Evolutionary conservation across 2,797 vertebrate genomes (phyloP), one percentile per base, ranked within the genome.

Genomic region (Coracias cyanogaster): DNA sequence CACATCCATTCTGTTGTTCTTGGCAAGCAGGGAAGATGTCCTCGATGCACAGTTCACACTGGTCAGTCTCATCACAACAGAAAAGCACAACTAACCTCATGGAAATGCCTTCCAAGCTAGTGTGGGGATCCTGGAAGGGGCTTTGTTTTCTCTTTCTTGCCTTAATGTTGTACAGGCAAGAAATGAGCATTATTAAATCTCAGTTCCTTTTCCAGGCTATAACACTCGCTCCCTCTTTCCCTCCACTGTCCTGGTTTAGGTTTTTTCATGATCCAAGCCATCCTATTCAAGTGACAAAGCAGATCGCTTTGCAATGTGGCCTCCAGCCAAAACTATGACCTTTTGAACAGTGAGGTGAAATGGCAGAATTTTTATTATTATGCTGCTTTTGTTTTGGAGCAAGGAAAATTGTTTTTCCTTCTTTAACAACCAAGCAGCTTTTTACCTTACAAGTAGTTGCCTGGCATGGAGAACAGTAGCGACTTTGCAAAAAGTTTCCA

Each of bases 311-410:
- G 86, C 72, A 88, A 25, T 1, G 5, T 55, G 76, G 84, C 39
- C 45, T 41, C 21, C 54, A 61, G 88, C 83, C 94, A 95, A 62
- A 87, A 78, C 21, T 45, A 18, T 65, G 92, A 92, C 90, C 86
- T 95, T 93, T 94, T 62, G 49, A 89, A 85, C 35, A 82, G 49
- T 1, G 3, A 87, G 74, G 93, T 94, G 88, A 94, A 95, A 96
- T 33, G 29, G 71, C 49, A 95, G 54, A n/a, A 65, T 81, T 95
- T 90, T 84, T 48, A 72, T 86, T 60, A 87, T 86, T 26, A 9
- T 29, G 5, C 39, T 58, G 46, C 5, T 82, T 90, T 86, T 92
- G 58, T 86, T 94, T 92, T 54, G 49, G 33, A 94, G 41, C 25
- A 83, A 46, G 26, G 54, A 91, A 80, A 93, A 70, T 12, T 19